Evolutionary conservation across 2,888 invertebrate species (phyloP), one percentile per base, ranked within the genome.

Genomic region (Sympetrum striolatum): DNA sequence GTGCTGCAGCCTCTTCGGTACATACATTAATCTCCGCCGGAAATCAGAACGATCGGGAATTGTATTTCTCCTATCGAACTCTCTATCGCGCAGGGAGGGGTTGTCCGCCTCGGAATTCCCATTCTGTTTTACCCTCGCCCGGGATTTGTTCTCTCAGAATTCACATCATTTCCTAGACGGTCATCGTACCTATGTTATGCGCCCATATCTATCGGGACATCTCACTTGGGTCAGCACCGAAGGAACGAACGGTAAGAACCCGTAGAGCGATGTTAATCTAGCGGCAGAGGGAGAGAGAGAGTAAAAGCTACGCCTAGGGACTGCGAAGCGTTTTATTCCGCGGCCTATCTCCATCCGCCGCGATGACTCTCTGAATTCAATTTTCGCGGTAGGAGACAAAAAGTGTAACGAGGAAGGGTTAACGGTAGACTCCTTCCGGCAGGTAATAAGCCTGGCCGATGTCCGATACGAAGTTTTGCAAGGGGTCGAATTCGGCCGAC

Each of bases 341-440:
- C 31, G 14, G 18, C 15, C 31, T 22, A 53, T 58, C 58, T 58
- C n/a, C 58, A 14, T 22, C 60, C 60, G 22, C 6, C 31, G 2
- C 81, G 86, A 64, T 86, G 60, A 60, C 86, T 86, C 86, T 44
- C 10, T 86, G 86, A 86, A 86, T 86, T 86, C 86, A 60, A 64
- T 86, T 86, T 86, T 60, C 60, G 35, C 37, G 60, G 44, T 44
- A 44, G 44, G 86, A 12, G 60, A 60, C 58, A 86, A 86, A 86
- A 86, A 86, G 60, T 86, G 86, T 86, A 86, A 35, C 86, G 86
- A 37, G 86, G 53, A 18, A 81, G 81, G 48, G 14, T 35, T 82
- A 86, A 86, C 86, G 86, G 86, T 86, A 86, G 86, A 35, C 8
- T 64, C 60, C 86, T 86, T 86, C 86, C 86, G 86, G 86, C 86